Conservation (phyloP, 2,113 vertebrate genomes). For the Eleginops maclovinus region DNA sequence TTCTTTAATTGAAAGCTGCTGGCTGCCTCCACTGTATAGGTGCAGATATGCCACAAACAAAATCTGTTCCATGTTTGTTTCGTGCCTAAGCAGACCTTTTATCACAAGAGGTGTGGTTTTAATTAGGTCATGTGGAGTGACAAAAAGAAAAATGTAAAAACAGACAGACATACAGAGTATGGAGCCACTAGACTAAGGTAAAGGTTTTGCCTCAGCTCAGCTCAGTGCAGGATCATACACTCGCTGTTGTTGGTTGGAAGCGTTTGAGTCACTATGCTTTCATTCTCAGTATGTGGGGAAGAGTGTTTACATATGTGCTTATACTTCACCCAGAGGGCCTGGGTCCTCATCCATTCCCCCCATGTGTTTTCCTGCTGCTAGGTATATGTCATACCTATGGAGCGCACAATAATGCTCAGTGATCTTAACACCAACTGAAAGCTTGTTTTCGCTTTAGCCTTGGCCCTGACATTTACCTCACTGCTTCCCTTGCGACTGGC, state of each 20-base stretch:
- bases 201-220: conserved; percentile 40
- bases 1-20: conserved; percentile 18
- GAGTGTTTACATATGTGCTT: conserved; percentile 74
- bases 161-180: conserved; percentile 27
- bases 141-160: conserved; percentile 36
- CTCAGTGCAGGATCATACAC: conserved; percentile 30
- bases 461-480: conserved; percentile 77
- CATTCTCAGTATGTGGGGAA: conserved; percentile 47
- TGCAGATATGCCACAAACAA: conserved; percentile 20
- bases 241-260: conserved; percentile 38
- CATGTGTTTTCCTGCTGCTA: conserved; percentile 60
- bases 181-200: conserved; percentile 10
- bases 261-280: conserved; percentile 25
- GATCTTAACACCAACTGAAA: conserved; percentile 74
- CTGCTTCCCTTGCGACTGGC: conserved; percentile 55
- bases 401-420: conserved; percentile 62
- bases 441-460: conserved; percentile 80
- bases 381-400: conserved; percentile 77
- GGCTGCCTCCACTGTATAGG: no score
- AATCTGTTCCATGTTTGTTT: conserved; percentile 66
- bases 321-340: conserved; percentile 52
- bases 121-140: conserved; percentile 51
- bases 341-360: conserved; percentile 51
- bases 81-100: conserved; percentile 49
- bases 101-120: conserved; percentile 36